A percentile compares a stretch with the other conserved stretches of the same genome.
phyloP scores from a whole-genome alignment of 1,140 invertebrate species.

The Pseudomyrmex dendroicus region DNA sequence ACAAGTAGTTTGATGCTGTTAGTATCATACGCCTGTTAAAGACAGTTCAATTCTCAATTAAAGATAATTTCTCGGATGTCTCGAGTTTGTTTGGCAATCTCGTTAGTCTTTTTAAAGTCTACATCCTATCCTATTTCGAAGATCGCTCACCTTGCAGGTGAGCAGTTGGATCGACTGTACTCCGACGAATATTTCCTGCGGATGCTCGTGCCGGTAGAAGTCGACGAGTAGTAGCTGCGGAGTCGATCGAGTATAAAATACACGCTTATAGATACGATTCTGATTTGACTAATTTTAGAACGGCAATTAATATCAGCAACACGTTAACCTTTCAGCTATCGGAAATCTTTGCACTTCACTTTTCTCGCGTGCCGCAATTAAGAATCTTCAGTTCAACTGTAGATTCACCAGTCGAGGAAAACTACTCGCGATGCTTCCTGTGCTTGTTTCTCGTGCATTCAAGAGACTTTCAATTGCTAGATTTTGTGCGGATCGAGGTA shows the following conservation, averaged over 20 bases:
- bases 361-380: background rate
- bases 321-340: background rate
- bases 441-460: background rate
- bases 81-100: background rate
- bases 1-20: background rate
- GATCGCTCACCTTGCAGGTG: conserved; percentile 76
- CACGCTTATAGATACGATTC: conserved; percentile 8
- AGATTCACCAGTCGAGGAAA: conserved; percentile 3
- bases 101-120: background rate
- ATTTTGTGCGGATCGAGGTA: conserved; percentile 8
- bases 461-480: background rate
- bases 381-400: background rate
- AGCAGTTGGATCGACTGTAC: conserved; percentile 71
- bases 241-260: conserved; percentile 62
- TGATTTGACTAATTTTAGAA: background rate
- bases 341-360: background rate
- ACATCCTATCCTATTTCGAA: conserved; percentile 3
- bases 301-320: conserved; percentile 48
- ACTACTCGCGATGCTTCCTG: background rate
- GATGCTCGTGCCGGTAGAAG: conserved; percentile 62
- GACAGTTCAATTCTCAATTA: background rate
- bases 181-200: conserved; percentile 69
- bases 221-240: conserved; percentile 70
- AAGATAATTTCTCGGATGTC: background rate
- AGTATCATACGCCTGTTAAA: background rate